Base-by-base conservation (phyloP, 2,888 invertebrate species). In the Cryptocheilus praepositus region DNA sequence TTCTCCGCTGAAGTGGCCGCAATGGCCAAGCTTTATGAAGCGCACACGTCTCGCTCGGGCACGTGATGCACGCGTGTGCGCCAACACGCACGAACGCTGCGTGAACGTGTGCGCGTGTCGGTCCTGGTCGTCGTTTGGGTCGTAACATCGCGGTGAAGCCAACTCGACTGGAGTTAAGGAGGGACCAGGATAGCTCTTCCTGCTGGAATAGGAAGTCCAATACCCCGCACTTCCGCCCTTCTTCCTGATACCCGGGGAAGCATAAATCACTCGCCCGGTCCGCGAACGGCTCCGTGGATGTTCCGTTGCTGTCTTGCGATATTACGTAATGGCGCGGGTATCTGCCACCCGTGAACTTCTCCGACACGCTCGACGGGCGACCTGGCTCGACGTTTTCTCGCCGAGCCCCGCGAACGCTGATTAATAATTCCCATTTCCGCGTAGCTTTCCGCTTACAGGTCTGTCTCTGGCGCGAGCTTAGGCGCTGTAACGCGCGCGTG, bases 181-280 rank as follows among this genome's bases (percentile, higher is more conserved):
- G 85, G 80, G 81, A 71, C 73, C 78, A 61, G 73, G 71, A 78
- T 76, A 71, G 72, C 62, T 82, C 74, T 81, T 86, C 84, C 85
- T 81, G 44, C 74, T 81, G 83, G 84, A 83, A 83, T 83, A 78
- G 83, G 81, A 84, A 84, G 83, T 80, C 85, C 86, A 83, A 87
- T 86, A 86, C 81, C 76, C 82, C 81, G 78, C 69, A 81, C 84
- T 86, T 87, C 86, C 86, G 80, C 73, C 70, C 64, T 74, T 73
- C 74, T 79, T 82, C 81, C 80, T 77, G 83, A 77, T 76, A 70
- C 74, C 80, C 75, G 79, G 81, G 79, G 81, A 73, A 79, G 83
- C 83, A 86, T 88, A 88, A 87, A 88, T 87, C 86, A 84, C 79
- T 75, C 76, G 61, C 65, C 69, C 74, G 64, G 73, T 64, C 71